Percentiles rank a stretch among this genome's conserved stretches.
phyloP scores from a whole-genome alignment of 2,797 vertebrate species.

The Okamejei kenojei region DNA sequence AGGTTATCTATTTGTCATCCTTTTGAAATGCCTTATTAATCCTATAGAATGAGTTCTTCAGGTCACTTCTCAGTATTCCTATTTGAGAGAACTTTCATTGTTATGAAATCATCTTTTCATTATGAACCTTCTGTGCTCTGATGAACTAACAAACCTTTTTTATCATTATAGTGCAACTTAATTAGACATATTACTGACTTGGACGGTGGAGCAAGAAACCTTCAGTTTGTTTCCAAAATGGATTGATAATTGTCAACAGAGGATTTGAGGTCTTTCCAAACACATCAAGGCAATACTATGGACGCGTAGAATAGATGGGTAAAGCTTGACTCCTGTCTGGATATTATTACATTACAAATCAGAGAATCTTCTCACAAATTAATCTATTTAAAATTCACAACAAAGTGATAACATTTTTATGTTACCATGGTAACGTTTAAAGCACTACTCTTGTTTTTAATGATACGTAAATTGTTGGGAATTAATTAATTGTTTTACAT shows the following conservation, averaged over 20 bases:
- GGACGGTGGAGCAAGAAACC: neutral
- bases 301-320: neutral
- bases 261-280: neutral
- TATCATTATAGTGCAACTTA: neutral
- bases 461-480: neutral
- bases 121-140: neutral
- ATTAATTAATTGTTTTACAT: neutral
- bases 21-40: too few relatives aligned
- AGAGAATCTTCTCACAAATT: neutral
- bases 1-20: too few relatives aligned
- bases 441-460: neutral
- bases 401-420: neutral
- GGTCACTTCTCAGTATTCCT: too few relatives aligned
- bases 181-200: neutral
- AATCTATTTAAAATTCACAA: neutral
- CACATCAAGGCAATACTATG: neutral
- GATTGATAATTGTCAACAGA: neutral
- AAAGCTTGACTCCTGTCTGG: neutral
- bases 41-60: too few relatives aligned
- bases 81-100: neutral
- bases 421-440: neutral
- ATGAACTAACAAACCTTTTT: neutral
- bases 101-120: neutral
- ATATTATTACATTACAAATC: neutral
- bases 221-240: neutral